Percentiles rank a stretch among this genome's conserved stretches.
Conservation (phyloP, 2,113 vertebrate species). For the Toxotes jaculatrix region DNA sequence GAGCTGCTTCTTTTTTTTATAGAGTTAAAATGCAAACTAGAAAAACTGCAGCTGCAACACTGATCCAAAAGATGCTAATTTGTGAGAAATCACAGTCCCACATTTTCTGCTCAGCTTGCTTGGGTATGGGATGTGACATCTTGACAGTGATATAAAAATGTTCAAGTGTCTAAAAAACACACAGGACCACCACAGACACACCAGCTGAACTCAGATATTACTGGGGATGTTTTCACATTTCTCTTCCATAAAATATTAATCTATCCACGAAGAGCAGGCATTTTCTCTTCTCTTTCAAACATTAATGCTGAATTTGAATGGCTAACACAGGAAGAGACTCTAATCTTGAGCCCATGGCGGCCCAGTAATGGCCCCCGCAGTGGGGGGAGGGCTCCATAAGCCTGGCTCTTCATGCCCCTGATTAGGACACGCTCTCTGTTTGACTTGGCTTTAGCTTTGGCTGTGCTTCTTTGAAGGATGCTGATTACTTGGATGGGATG, state of each 20-base stretch:
- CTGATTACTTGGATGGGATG: slow-evolving; percentile 72
- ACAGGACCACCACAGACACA: slow-evolving; percentile 26
- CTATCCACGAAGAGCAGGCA: slow-evolving; percentile 57
- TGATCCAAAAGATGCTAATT: slow-evolving; percentile 14
- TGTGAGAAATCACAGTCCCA: slow-evolving; percentile 8
- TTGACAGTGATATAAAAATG: slow-evolving; percentile 22
- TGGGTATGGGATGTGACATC: slow-evolving; percentile 6
- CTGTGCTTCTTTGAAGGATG: slow-evolving; percentile 69
- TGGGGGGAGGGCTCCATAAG: slow-evolving; percentile 69
- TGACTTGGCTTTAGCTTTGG: slow-evolving; percentile 69
- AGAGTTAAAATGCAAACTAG: neutral
- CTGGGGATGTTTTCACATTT: slow-evolving; percentile 70
- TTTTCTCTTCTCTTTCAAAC: slow-evolving; percentile 75
- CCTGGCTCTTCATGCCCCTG: slow-evolving; percentile 65
- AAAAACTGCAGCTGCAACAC: slow-evolving; percentile 7
- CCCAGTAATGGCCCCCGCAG: slow-evolving; percentile 65
- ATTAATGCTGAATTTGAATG: slow-evolving; percentile 79
- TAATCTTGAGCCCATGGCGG: slow-evolving; percentile 71
- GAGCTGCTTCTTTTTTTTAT: neutral
- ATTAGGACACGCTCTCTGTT: slow-evolving; percentile 73
- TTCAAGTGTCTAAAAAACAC: slow-evolving; percentile 22
- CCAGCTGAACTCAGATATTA: slow-evolving; percentile 44
- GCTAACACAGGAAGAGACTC: slow-evolving; percentile 69
- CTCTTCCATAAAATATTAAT: slow-evolving; percentile 75
- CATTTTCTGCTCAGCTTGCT: neutral